A percentile compares a stretch with the other conserved stretches of the same genome.
phyloP scores from a whole-genome alignment of 2,888 invertebrate genomes.

The Sinohyriopsis cumingii region DNA sequence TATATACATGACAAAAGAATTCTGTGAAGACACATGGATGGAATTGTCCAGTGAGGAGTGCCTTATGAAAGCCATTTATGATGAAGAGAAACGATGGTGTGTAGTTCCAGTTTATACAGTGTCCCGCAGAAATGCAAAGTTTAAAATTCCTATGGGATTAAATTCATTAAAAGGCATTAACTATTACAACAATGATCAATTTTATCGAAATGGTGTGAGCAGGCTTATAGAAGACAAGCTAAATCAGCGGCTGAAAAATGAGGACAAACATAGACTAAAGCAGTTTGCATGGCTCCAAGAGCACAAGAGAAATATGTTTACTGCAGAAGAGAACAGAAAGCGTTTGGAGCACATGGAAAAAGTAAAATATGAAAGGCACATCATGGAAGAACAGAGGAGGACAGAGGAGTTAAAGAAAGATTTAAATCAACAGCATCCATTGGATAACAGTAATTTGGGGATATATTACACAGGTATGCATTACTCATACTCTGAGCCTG shows the following conservation, averaged over 20 bases:
- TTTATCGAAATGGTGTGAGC: conserved; percentile 45
- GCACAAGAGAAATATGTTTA: conserved; percentile 18
- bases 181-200: conserved; percentile 51
- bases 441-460: too few relatives aligned
- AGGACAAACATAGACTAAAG: conserved; percentile 14
- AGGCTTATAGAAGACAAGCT: conserved; percentile 46
- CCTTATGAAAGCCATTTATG: conserved; percentile 55
- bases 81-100: conserved; percentile 54
- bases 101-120: conserved; percentile 59
- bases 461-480: too few relatives aligned
- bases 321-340: conserved; percentile 7
- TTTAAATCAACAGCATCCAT: too few relatives aligned
- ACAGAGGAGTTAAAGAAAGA: too few relatives aligned
- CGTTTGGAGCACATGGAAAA: conserved; percentile 1
- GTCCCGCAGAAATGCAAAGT: conserved; percentile 31
- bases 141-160: conserved; percentile 50
- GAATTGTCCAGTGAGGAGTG: conserved; percentile 54
- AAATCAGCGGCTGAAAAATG: conserved; percentile 4
- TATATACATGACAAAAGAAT: conserved; percentile 50
- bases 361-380: too few relatives aligned
- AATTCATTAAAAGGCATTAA: conserved; percentile 57
- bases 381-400: too few relatives aligned
- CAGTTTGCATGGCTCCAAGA: conserved; percentile 30
- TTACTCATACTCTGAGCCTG: too few relatives aligned
- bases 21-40: conserved; percentile 52